Evolutionary conservation across 1,140 invertebrate species (phyloP).

Genomic region (Drosophila pachea): DNA sequence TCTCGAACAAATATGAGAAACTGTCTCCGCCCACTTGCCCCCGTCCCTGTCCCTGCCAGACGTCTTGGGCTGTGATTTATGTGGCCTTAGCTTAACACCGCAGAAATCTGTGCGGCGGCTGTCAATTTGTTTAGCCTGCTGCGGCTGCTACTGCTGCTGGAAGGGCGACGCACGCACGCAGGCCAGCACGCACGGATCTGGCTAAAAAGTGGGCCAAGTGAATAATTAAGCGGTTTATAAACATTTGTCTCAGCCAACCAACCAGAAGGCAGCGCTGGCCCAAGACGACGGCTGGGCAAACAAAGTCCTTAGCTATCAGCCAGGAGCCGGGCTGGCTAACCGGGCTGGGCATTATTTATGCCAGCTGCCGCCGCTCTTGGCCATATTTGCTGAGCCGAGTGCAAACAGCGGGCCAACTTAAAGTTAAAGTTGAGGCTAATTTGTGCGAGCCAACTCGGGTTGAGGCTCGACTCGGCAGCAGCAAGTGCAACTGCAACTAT

Average conservation of each 20-base stretch:
- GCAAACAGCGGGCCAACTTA: constrained; percentile 36
- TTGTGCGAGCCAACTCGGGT: constrained; percentile 23
- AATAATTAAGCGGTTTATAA: constrained; percentile 78
- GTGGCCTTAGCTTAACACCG: constrained; percentile 67
- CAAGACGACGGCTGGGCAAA: constrained; percentile 33
- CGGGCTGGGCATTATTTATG: constrained; percentile 47
- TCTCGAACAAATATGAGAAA: constrained; percentile 28
- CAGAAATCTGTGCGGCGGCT: constrained; percentile 69
- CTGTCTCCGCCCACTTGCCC: neutral
- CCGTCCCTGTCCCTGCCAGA: neutral
- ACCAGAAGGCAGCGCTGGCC: constrained; percentile 9
- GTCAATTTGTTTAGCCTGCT: constrained; percentile 71
- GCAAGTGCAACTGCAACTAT: constrained; percentile 60
- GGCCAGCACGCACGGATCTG: constrained; percentile 19
- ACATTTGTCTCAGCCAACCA: constrained; percentile 72
- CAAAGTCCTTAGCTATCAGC: constrained; percentile 27
- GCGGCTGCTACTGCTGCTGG: constrained; percentile 11
- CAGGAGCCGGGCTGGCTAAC: constrained; percentile 21
- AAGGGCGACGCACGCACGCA: constrained; percentile 11
- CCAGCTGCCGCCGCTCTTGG: constrained; percentile 28
- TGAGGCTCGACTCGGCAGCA: constrained; percentile 14
- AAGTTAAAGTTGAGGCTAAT: constrained; percentile 54
- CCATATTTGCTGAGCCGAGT: constrained; percentile 17
- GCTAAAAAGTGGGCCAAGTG: constrained; percentile 69
- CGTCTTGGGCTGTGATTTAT: constrained; percentile 60